Percentiles rank a stretch among this genome's conserved stretches.
phyloP scores from a whole-genome alignment of 2,888 invertebrate species.

The Agrotis ipsilon region DNA sequence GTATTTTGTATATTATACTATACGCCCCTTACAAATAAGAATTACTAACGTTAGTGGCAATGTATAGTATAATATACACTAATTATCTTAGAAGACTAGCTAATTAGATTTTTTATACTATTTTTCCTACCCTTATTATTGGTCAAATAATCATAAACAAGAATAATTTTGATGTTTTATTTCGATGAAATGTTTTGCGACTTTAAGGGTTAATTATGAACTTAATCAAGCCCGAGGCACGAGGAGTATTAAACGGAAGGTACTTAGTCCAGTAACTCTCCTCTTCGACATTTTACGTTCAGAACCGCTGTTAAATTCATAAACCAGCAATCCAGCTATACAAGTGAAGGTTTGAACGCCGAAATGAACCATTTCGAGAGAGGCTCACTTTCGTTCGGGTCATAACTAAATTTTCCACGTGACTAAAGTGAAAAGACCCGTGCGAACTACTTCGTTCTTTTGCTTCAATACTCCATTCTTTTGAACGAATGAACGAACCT shows the following conservation, averaged over 20 bases:
- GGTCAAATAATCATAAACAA: too few relatives aligned
- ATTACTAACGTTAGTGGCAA: too few relatives aligned
- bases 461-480: conserved; percentile 24
- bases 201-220: conserved; percentile 40
- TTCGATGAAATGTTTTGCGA: too few relatives aligned
- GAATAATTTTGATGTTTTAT: too few relatives aligned
- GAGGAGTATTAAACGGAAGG: conserved; percentile 7
- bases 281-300: conserved; percentile 41
- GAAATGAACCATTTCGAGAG: conserved; percentile 41
- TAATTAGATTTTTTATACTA: too few relatives aligned
- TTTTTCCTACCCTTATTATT: too few relatives aligned
- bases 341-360: conserved; percentile 23
- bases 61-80: too few relatives aligned
- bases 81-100: too few relatives aligned
- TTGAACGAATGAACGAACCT: conserved; percentile 29
- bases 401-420: conserved; percentile 50
- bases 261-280: conserved; percentile 22
- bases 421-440: conserved; percentile 37
- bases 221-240: conserved; percentile 33
- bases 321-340: conserved; percentile 15
- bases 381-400: conserved; percentile 22
- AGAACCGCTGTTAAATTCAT: conserved; percentile 40
- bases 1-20: too few relatives aligned
- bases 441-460: conserved; percentile 25
- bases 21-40: too few relatives aligned